phyloP scores from a whole-genome alignment of 1,140 invertebrate genomes.

The Pseudobourletiella spinata region DNA sequence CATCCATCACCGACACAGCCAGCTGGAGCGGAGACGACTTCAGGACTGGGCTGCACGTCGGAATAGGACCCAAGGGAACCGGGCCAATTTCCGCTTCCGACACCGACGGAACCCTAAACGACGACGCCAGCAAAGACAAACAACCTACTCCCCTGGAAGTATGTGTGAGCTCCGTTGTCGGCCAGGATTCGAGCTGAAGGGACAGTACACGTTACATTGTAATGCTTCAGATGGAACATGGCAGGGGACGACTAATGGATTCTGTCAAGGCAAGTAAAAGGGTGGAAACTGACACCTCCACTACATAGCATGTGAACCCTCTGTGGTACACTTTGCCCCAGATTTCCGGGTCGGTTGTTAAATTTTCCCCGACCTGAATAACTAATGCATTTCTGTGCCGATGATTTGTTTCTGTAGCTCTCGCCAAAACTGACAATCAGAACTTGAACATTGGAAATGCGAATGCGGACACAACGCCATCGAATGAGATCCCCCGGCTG shows the following conservation, averaged over 20 bases:
- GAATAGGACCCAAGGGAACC: slow-evolving; percentile 5
- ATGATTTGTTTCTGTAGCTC: slow-evolving; percentile 6
- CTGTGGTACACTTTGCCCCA: too few relatives aligned
- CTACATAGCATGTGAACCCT: too few relatives aligned
- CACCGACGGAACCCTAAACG: slow-evolving; percentile 24
- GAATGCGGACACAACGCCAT: slow-evolving; percentile 21
- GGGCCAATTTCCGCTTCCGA: slow-evolving; percentile 10
- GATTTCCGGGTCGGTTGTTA: too few relatives aligned
- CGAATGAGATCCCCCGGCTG: slow-evolving; percentile 30
- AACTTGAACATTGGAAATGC: background rate
- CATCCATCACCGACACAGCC: slow-evolving; percentile 33
- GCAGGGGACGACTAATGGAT: slow-evolving; percentile 29
- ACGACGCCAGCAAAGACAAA: slow-evolving; percentile 23
- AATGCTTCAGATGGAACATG: slow-evolving; percentile 30
- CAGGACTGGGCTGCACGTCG: slow-evolving; percentile 29
- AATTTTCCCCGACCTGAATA: too few relatives aligned
- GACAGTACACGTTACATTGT: slow-evolving; percentile 34
- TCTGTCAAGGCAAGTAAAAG: slow-evolving; percentile 22
- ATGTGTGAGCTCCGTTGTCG: slow-evolving; percentile 35
- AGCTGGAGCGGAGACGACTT: slow-evolving; percentile 20
- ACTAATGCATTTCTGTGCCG: too few relatives aligned
- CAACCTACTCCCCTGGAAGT: slow-evolving; percentile 32
- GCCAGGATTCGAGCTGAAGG: slow-evolving; percentile 25
- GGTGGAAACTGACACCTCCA: too few relatives aligned
- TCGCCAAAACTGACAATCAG: slow-evolving; percentile 16